Evolutionary conservation across 2,888 invertebrate species (phyloP), one percentile per base, ranked within the genome.

Genomic region (Pseudococcus longispinus): DNA sequence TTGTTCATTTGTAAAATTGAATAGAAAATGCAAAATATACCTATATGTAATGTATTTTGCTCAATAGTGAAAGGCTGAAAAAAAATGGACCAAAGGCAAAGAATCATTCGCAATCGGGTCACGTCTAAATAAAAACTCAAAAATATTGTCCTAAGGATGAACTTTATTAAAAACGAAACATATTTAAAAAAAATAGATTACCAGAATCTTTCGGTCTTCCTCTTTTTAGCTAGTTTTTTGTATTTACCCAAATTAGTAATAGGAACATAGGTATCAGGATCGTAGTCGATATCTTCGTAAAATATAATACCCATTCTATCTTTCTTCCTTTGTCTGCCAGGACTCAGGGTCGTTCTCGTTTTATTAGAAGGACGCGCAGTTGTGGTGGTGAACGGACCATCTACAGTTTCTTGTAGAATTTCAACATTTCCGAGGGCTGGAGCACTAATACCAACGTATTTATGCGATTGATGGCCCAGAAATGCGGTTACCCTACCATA

Each of bases 271-370:
- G 26, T 70, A 70, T 70, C 70, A 1, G 70, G 70, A 18, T 70
- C 70, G 70, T 70, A 70, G 18, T 70, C 70, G 29, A 70, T 70
- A 70, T 70, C 70, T 15, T 70, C 70, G 70, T 70, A 70, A 70
- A 70, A 29, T 70, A 29, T 70, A 70, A 70, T 29, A 29, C 70
- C 70, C 70, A 70, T 70, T 70, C 70, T 70, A 70, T 70, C 70
- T 2, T 15, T 18, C 29, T 70, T 70, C 4, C 70, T 70, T 18
- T 70, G 70, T 18, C 29, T 70, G 18, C 15, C 70, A 29, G 15
- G 1, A 13, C 70, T 70, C 29, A 70, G 29, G 0, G 70, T 70
- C 1, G 70, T 70, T 70, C 70, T 70, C 1, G 70, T 70, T 15
- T 15, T 29, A 70, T 70, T 70, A 1, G 70, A 70, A 32, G 70